A percentile compares a stretch with the other conserved stretches of the same genome.
These are phyloP conservation scores for Halcyon malimbica DNA, from an alignment of 2,113 vertebrate genomes.

Conservation along the genomic window DNA sequence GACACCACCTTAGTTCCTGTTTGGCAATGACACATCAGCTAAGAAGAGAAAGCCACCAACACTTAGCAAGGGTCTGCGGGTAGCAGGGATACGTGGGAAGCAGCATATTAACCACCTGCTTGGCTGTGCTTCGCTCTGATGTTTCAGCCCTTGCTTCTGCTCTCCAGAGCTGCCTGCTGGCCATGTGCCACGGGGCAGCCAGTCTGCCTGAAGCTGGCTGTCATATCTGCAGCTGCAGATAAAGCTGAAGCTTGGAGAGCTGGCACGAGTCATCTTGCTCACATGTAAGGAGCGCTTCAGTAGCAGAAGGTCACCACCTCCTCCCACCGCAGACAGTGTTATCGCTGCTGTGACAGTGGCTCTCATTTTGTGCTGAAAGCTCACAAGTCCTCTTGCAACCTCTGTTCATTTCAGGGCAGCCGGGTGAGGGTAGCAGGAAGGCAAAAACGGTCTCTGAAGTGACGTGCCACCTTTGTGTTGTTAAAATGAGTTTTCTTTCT, in stretches of 20 bases:
- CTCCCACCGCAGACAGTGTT: neutral
- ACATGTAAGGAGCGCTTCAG: neutral
- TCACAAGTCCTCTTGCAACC: neutral
- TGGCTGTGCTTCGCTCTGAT: neutral
- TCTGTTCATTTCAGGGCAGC: neutral
- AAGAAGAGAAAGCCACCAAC: neutral
- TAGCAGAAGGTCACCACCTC: neutral
- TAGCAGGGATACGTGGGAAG: neutral
- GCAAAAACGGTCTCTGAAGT: neutral
- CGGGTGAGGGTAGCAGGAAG: neutral
- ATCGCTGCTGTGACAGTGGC: neutral
- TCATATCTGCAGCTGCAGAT: neutral
- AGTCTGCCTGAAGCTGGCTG: neutral
- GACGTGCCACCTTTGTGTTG: neutral
- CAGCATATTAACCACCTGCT: neutral
- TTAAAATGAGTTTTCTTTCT: constrained; percentile 41
- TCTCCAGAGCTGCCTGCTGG: neutral
- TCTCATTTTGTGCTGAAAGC: neutral
- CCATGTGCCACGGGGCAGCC: neutral
- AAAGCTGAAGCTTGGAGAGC: neutral
- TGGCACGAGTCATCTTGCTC: neutral
- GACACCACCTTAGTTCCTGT: neutral
- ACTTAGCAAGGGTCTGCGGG: neutral
- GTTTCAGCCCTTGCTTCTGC: neutral
- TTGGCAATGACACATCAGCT: neutral